These are phyloP conservation scores for Tetranychus truncatus DNA, from an alignment of 2,888 invertebrate species.

Conservation along the genomic window DNA sequence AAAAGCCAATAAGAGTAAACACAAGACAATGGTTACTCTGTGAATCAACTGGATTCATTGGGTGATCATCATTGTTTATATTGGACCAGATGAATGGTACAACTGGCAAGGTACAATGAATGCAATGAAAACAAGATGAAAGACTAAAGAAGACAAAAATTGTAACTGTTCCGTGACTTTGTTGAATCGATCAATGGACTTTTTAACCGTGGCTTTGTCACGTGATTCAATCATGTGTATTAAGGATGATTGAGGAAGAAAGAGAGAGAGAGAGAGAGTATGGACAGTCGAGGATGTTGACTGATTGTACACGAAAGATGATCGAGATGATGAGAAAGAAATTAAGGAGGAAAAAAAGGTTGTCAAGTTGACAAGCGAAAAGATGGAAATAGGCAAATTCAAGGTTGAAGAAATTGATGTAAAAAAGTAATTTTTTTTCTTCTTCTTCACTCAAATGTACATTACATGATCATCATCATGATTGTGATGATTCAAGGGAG, in stretches of 20 bases:
- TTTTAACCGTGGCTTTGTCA: not conserved
- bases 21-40: not conserved
- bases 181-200: not conserved
- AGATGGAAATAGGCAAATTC: no score
- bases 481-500: no score
- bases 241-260: not conserved
- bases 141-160: not conserved
- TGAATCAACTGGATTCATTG: not conserved
- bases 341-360: not conserved
- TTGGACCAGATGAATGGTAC: not conserved
- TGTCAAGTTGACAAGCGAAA: not conserved
- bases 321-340: not conserved
- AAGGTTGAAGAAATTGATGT: not conserved
- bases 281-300: not conserved
- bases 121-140: not conserved
- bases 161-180: constrained; percentile 1
- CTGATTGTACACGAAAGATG: not conserved
- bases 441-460: not conserved
- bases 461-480: no score
- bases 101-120: not conserved
- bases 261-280: not conserved
- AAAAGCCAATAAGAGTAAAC: not conserved
- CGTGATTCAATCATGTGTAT: not conserved
- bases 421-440: not conserved
- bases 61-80: not conserved